These are phyloP conservation scores for Rhinichthys osculus DNA, from an alignment of 2,797 vertebrate genomes.

Conservation along the genomic window DNA sequence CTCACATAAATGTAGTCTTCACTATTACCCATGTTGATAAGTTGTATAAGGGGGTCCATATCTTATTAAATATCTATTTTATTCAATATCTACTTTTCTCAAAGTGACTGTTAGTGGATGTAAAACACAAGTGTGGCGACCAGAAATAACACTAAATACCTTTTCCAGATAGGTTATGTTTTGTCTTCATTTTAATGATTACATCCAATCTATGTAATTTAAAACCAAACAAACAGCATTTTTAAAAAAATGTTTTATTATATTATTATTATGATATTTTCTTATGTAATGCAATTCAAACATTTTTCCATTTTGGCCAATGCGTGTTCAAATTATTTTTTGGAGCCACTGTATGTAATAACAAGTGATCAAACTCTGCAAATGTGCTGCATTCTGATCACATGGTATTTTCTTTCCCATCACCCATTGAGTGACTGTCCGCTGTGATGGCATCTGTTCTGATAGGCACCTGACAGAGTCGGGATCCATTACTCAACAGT, in stretches of 20 bases:
- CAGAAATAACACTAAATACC: neutral
- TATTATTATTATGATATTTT: neutral
- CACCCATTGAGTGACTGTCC: neutral
- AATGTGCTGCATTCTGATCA: neutral
- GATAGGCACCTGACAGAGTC: constrained; percentile 26
- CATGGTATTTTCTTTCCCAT: constrained; percentile 19
- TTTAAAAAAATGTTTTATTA: too few relatives aligned
- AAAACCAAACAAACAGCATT: too few relatives aligned
- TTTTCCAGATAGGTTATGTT: neutral
- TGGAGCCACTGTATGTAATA: neutral
- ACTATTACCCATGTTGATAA: neutral
- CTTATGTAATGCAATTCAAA: too few relatives aligned
- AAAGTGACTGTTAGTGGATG: too few relatives aligned
- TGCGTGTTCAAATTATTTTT: neutral
- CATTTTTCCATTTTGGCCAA: neutral
- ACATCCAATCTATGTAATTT: neutral
- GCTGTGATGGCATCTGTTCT: constrained; percentile 33
- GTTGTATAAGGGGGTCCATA: neutral
- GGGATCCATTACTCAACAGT: constrained; percentile 20
- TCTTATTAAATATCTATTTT: neutral
- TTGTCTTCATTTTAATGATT: neutral
- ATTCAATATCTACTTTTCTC: neutral
- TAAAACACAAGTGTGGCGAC: neutral
- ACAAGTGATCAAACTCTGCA: neutral
- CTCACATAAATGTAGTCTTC: neutral